Conservation (phyloP, 2,888 invertebrate genomes). For the Netelia inedita region DNA sequence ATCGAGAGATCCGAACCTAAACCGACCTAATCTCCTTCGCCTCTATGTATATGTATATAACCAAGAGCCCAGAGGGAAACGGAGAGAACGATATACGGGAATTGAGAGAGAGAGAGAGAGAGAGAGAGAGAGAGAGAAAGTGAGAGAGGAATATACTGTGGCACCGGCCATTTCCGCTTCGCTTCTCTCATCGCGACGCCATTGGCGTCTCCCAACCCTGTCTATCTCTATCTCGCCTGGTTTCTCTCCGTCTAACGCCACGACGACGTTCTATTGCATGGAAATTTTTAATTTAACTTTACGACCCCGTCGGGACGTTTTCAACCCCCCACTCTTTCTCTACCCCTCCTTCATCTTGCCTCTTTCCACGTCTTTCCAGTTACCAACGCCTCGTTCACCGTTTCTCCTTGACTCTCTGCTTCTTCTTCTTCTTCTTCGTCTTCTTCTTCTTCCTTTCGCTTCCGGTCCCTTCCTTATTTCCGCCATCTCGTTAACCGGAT, state of each 20-base stretch:
- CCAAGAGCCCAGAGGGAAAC: conserved; percentile 3
- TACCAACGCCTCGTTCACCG: neutral
- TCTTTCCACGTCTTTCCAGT: neutral
- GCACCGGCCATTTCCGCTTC: conserved; percentile 62
- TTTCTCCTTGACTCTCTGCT: neutral
- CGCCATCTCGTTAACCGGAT: conserved; percentile 64
- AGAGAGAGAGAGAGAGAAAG: neutral
- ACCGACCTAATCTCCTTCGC: conserved; percentile 70
- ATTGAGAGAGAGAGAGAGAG: neutral
- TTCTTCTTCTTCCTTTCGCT: conserved; percentile 8
- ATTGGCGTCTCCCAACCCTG: conserved; percentile 25
- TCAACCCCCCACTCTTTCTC: conserved; percentile 23
- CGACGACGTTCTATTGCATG: conserved; percentile 66
- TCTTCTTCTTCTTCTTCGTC: neutral
- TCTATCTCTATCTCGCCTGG: conserved; percentile 44
- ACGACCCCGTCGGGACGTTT: conserved; percentile 73
- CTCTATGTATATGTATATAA: conserved; percentile 28
- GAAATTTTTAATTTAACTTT: conserved; percentile 79
- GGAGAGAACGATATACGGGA: neutral
- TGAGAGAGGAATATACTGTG: conserved; percentile 42
- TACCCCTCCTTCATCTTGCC: conserved; percentile 21
- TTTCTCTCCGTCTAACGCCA: conserved; percentile 41
- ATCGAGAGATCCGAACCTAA: conserved; percentile 71
- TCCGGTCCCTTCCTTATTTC: conserved; percentile 59
- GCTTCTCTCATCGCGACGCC: conserved; percentile 31